A percentile compares a stretch with the other conserved stretches of the same genome.
These are phyloP conservation scores for Holotrichia oblita DNA, from an alignment of 1,140 invertebrate species.

Conservation along the genomic window DNA sequence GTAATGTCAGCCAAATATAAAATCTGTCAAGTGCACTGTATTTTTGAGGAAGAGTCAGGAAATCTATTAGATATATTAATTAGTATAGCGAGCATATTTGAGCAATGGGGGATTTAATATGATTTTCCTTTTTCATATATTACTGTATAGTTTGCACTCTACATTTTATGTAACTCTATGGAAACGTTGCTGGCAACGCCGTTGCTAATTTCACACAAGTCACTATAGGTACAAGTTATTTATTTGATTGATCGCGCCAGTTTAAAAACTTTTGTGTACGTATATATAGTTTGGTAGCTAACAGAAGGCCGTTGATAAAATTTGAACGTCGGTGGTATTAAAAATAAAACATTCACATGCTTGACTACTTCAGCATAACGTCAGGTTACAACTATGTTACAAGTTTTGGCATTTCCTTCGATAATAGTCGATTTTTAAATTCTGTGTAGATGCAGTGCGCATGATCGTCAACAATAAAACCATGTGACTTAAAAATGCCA, in stretches of 20 bases:
- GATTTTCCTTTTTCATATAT: no score
- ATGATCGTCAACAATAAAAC: conserved; percentile 49
- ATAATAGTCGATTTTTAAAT: conserved; percentile 37
- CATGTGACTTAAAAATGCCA: conserved; percentile 49
- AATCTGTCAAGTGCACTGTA: no score
- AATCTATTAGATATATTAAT: no score
- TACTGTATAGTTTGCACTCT: no score
- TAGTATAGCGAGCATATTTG: no score
- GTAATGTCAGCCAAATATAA: no score
- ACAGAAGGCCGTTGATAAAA: conserved; percentile 47
- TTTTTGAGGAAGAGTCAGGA: no score
- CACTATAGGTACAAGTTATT: not conserved
- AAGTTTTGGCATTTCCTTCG: conserved; percentile 26
- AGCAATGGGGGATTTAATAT: no score
- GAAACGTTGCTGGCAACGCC: no score
- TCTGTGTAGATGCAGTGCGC: conserved; percentile 40
- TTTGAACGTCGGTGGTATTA: conserved; percentile 48
- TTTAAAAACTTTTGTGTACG: not conserved
- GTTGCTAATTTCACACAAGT: no score
- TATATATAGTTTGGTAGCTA: not conserved
- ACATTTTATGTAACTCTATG: no score
- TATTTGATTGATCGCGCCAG: not conserved
- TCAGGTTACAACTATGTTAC: conserved; percentile 35
- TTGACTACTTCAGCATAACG: conserved; percentile 47
- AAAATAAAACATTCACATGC: conserved; percentile 51